Conservation (phyloP, 2,113 vertebrate genomes). For the Caranx ignobilis region DNA sequence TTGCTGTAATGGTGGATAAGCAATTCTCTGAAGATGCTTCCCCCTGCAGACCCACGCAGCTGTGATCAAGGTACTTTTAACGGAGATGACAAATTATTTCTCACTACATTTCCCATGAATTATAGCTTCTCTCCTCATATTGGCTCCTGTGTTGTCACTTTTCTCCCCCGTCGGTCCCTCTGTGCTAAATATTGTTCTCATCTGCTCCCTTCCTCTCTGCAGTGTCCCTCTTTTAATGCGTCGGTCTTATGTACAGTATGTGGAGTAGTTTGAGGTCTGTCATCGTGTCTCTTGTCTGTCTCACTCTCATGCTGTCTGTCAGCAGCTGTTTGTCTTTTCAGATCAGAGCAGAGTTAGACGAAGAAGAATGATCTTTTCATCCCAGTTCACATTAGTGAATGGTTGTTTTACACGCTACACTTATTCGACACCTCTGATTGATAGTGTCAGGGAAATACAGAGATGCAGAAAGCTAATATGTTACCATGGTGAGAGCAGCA, state of each 20-base stretch:
- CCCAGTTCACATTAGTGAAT: constrained; percentile 54
- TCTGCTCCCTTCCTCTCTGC: constrained; percentile 52
- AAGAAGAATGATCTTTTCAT: constrained; percentile 64
- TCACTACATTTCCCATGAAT: constrained; percentile 61
- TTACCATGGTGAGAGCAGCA: constrained; percentile 14
- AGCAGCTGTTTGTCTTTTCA: constrained; percentile 70
- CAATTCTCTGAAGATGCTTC: constrained; percentile 65
- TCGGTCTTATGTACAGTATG: constrained; percentile 36
- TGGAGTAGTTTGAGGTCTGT: constrained; percentile 44
- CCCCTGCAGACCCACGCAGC: constrained; percentile 70
- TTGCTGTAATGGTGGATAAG: constrained; percentile 62
- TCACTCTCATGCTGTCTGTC: constrained; percentile 64
- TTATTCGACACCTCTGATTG: constrained; percentile 60
- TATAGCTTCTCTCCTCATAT: constrained; percentile 48
- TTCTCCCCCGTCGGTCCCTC: constrained; percentile 42
- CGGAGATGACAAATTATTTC: constrained; percentile 69
- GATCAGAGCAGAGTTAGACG: constrained; percentile 56
- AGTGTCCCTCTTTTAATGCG: constrained; percentile 19
- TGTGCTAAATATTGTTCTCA: constrained; percentile 43
- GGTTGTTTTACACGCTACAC: constrained; percentile 56
- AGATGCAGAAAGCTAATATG: constrained; percentile 26
- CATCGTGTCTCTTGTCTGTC: constrained; percentile 42
- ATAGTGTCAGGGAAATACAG: constrained; percentile 45
- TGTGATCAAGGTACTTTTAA: constrained; percentile 73
- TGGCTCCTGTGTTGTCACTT: constrained; percentile 40